Evolutionary conservation across 2,113 vertebrate genomes (phyloP).

Genomic region (Mastomys natalensis): DNA sequence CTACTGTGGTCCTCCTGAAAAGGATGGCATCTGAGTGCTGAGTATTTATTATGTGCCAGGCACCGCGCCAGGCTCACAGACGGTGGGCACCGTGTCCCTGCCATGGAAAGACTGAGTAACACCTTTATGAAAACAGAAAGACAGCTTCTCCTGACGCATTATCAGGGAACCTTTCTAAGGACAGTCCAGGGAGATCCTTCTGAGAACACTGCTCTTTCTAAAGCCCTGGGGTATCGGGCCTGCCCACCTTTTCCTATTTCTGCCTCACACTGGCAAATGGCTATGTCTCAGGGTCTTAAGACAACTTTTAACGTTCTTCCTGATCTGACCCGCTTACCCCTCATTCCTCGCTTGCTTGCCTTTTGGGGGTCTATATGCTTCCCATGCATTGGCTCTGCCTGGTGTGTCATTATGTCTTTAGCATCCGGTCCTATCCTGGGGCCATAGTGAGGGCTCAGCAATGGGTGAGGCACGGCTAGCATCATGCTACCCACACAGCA

Average conservation of each 20-base stretch:
- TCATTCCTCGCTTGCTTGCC: neutral
- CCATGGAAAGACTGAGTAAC: neutral
- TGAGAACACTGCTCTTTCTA: neutral
- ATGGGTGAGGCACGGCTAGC: too few relatives aligned
- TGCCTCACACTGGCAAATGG: neutral
- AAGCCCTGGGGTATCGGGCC: neutral
- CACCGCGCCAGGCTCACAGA: neutral
- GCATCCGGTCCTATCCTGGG: neutral
- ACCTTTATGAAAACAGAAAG: slow-evolving; percentile 25
- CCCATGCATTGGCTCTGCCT: neutral
- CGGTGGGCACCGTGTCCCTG: neutral
- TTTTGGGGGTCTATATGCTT: neutral
- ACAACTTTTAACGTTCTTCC: neutral
- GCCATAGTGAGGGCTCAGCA: neutral
- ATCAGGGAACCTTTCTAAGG: neutral
- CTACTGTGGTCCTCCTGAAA: neutral
- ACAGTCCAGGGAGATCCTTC: neutral
- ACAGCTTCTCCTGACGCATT: neutral
- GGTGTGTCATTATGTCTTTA: neutral
- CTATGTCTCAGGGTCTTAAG: neutral
- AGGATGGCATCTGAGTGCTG: neutral
- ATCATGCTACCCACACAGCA: rapidly evolving
- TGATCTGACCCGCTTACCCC: neutral
- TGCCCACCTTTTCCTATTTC: neutral
- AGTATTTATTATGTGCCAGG: neutral